These are phyloP conservation scores for Aegithalos caudatus DNA, from an alignment of 2,113 vertebrate species.

Conservation along the genomic window DNA sequence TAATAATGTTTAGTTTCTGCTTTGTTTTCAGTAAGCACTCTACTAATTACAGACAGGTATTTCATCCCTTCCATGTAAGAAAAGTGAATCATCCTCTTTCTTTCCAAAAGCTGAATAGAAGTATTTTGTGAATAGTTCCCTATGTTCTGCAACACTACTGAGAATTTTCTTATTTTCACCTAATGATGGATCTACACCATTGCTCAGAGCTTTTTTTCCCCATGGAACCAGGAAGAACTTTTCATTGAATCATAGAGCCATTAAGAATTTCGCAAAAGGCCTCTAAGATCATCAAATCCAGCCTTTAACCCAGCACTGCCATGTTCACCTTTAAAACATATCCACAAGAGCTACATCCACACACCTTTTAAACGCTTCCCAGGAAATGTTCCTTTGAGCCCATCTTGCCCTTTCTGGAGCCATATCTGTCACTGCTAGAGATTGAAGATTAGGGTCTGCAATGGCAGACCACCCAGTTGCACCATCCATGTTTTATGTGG, in stretches of 20 bases:
- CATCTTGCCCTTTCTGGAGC: not conserved
- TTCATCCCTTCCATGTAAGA: not conserved
- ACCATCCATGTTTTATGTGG: not conserved
- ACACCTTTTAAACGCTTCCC: not conserved
- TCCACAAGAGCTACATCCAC: not conserved
- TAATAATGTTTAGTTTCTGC: not conserved
- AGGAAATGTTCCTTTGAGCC: not conserved
- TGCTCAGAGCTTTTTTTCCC: not conserved
- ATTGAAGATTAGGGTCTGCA: rapidly evolving
- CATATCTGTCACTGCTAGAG: rapidly evolving
- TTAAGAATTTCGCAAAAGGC: not conserved
- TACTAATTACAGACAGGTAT: not conserved
- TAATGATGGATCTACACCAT: not conserved
- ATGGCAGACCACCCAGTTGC: not conserved
- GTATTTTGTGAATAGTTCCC: not conserved
- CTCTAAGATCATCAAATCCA: not conserved
- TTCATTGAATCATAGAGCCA: not conserved
- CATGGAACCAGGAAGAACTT: not conserved
- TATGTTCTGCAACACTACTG: not conserved
- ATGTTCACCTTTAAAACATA: not conserved
- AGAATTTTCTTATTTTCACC: not conserved
- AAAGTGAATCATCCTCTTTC: not conserved
- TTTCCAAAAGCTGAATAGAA: not conserved
- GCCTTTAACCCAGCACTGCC: not conserved
- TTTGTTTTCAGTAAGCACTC: not conserved